Base-by-base conservation (phyloP, 2,888 invertebrate species). In the Mythimna pallens region DNA sequence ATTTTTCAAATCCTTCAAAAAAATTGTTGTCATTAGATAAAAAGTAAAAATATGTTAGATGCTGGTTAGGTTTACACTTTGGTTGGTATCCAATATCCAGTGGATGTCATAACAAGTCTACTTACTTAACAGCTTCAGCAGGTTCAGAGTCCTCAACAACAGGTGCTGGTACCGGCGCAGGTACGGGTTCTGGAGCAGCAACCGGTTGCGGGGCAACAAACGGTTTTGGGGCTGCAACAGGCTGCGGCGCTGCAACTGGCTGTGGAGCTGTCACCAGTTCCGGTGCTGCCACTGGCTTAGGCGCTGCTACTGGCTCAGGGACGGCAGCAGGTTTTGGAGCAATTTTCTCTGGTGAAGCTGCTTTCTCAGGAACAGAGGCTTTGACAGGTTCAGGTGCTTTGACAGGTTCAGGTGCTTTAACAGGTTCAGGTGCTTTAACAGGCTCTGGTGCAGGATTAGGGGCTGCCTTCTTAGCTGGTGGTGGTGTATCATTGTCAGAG, bases 401-500 rank as follows among this genome's bases (percentile, higher is more conserved):
- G 14, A 58, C 47, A 3, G 50, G 65, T 8, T 40, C 62, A 17
- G 76, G 47, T 7, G 81, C 69, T 17, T 30, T 8, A 4, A 40
- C 17, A 10, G 65, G 65, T 7, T 58, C 25, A 5, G 65, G 47
- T 1, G 43, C 64, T 25, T 20, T 47, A 20, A 58, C 47, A 3
- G 50, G 65, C 10, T 40, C 62, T 20, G 76, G 47, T 7, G 81
- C 69, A 0, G 22, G 55, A 12, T 14, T 47, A 10, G 73, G 61
- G 7, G 70, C 47, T 1, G 55, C 36, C 36, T 65, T 57, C 36
- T 73, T 81, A 30, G 55, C 22, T 7, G 83, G 76, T 14, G 76
- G 43, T 12, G 71, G 62, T 7, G 73, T 20, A 9, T 87, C 87
- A 43, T 81, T 78, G 36, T 86, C 89, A 0, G 89, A 89, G 59